Base-by-base conservation (phyloP, 1,140 invertebrate species). In the Proctacanthus coquilletti region DNA sequence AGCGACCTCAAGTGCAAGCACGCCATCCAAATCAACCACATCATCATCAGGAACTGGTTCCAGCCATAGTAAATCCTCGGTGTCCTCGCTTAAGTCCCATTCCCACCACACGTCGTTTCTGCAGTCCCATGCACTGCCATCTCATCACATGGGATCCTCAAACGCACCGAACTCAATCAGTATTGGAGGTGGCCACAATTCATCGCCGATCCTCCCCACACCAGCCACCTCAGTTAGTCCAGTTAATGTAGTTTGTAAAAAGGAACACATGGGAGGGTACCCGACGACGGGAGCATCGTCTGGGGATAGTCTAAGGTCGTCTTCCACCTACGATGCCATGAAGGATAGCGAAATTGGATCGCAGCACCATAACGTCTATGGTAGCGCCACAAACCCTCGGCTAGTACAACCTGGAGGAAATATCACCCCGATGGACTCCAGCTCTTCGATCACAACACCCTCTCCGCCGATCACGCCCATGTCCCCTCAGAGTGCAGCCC, bases 371-470 rank as follows among this genome's bases (percentile, higher is more conserved):
- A 57, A 52, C 42, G 54, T 57, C 38, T 57, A 57, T 31, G 55
- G 54, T 1, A 40, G 36, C 4, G 43, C 43, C 5, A 51, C 52
- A 31, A 59, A 60, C 53, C 50, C 57, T n/a, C 49, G 56, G 0
- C 41, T 58, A 30, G 36, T 57, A 10, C 57, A 60, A 41, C 51
- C 56, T 3, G 55, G 60, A 30, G 71, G 72, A 10, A 75, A 74
- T 41, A 51, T 74, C 20, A 75, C 72, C 23, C 71, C 72, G 1
- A 50, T 74, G 42, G 72, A 72, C 10, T 74, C 72, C 20, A 75
- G 72, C 43, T 71, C 69, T 5, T 72, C 70, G 36, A 73, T 74
- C 2, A 74, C 73, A 2, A 75, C 73, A 0, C 73, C 73, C 0
- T 75, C 72, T 13, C 72, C 73, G 17, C 72, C 72, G 11, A 71